phyloP scores from a whole-genome alignment of 2,888 invertebrate genomes.

The Holacanthella duospinosa region DNA sequence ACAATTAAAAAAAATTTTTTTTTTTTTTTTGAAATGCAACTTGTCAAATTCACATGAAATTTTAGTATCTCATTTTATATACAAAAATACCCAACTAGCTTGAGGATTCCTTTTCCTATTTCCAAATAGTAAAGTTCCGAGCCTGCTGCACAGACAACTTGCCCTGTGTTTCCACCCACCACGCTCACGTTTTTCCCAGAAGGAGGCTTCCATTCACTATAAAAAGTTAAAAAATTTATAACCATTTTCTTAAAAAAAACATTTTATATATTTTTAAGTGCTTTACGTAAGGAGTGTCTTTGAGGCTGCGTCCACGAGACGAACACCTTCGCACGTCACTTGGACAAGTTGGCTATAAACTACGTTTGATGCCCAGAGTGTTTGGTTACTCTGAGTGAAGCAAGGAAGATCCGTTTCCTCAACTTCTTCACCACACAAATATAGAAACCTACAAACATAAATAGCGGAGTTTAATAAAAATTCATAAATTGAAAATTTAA shows the following conservation, averaged over 20 bases:
- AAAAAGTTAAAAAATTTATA: constrained; percentile 8
- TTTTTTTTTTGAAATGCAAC: no score
- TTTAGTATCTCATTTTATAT: background rate
- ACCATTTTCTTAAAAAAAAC: background rate
- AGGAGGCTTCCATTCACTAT: constrained; percentile 59
- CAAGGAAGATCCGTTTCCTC: constrained; percentile 93
- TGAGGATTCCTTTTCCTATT: constrained; percentile 55
- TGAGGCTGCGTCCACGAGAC: constrained; percentile 57
- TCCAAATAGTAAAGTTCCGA: constrained; percentile 73
- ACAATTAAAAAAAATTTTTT: no score
- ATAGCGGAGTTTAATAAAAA: no score
- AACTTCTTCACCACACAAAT: constrained; percentile 84
- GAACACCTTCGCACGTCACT: constrained; percentile 61
- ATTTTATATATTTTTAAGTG: constrained; percentile 2
- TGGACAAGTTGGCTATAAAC: constrained; percentile 67
- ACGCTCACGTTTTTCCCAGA: constrained; percentile 69
- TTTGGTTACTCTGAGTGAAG: constrained; percentile 82
- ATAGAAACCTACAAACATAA: constrained; percentile 25
- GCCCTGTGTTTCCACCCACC: constrained; percentile 70
- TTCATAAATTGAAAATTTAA: no score
- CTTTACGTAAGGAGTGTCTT: constrained; percentile 52
- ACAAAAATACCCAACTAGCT: constrained; percentile 51
- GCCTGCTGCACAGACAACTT: constrained; percentile 76
- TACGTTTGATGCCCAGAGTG: constrained; percentile 88
- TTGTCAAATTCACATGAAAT: no score